Conservation (phyloP, 2,113 vertebrate species). For the Dendropsophus ebraccatus region DNA sequence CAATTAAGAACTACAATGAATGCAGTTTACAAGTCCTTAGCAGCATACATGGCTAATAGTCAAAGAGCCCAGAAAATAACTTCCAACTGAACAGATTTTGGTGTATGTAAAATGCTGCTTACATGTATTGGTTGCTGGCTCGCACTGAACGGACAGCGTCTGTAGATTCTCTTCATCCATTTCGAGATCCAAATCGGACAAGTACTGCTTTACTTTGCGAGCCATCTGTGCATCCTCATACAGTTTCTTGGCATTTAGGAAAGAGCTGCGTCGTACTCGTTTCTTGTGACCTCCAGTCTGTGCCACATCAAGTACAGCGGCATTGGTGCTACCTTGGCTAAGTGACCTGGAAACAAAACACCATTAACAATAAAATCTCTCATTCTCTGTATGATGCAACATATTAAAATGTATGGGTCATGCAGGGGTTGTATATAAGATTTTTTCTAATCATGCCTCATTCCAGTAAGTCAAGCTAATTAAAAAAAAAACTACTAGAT, state of each 20-base stretch:
- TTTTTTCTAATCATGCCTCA: conserved; percentile 69
- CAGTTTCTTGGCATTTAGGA: conserved; percentile 97
- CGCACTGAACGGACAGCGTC: conserved; percentile 90
- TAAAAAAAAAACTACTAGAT: conserved; percentile 54
- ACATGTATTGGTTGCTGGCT: conserved; percentile 92
- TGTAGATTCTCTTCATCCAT: conserved; percentile 96
- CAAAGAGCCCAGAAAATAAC: neutral
- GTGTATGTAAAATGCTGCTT: conserved; percentile 65
- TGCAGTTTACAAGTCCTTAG: neutral
- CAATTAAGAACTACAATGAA: neutral
- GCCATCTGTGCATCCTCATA: conserved; percentile 99
- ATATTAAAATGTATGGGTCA: neutral
- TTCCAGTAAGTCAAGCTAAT: conserved; percentile 70
- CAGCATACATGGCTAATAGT: neutral
- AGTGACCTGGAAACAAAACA: conserved; percentile 80
- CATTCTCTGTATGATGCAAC: neutral
- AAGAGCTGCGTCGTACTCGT: conserved; percentile 95
- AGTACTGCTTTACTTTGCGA: conserved; percentile 94
- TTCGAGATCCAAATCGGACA: conserved; percentile 90
- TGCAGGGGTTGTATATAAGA: conserved; percentile 52
- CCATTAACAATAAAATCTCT: conserved; percentile 47
- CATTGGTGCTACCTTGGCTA: conserved; percentile 93
- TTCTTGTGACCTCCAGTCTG: conserved; percentile 95
- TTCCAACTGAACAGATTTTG: conserved; percentile 5
- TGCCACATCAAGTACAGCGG: conserved; percentile 90